A percentile compares a stretch with the other conserved stretches of the same genome.
Evolutionary conservation across 92 coral and sea anemone genomes (phyloP).

Genomic region (Palythoa grandis): DNA sequence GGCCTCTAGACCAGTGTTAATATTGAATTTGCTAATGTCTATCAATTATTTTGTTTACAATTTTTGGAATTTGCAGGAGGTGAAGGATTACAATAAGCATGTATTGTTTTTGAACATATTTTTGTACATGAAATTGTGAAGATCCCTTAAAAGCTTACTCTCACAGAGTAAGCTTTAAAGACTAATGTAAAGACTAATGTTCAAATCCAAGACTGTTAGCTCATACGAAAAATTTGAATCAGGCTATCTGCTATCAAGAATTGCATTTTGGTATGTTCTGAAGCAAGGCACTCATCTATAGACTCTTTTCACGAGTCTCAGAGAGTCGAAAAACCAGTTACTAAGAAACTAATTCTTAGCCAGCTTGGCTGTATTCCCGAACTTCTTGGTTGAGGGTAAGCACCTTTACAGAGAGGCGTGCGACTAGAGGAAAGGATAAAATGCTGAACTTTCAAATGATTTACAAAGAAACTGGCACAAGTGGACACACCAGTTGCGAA

Average conservation of each 20-base stretch:
- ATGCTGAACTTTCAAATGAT: too few relatives aligned
- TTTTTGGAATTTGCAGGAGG: background rate
- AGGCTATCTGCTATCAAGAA: background rate
- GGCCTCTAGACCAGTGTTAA: too few relatives aligned
- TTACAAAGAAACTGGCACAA: slow-evolving; percentile 2
- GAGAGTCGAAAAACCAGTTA: too few relatives aligned
- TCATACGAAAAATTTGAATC: background rate
- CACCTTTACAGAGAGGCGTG: too few relatives aligned
- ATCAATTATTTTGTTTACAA: too few relatives aligned
- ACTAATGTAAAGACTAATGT: background rate
- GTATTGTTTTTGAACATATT: background rate
- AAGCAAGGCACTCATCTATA: background rate
- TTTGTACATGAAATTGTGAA: background rate
- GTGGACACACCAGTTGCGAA: background rate
- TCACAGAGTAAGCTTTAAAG: background rate
- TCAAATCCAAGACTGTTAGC: background rate
- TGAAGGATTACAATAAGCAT: background rate
- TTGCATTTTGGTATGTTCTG: background rate
- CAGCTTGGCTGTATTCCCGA: too few relatives aligned
- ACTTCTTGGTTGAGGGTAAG: too few relatives aligned
- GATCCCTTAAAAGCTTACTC: slow-evolving; percentile 1
- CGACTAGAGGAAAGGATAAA: too few relatives aligned
- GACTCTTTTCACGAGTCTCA: too few relatives aligned
- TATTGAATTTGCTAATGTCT: too few relatives aligned
- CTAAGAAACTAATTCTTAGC: too few relatives aligned